Percentiles rank a stretch among this genome's conserved stretches.
Conservation (phyloP, 2,888 invertebrate species). For the Amiota minor region DNA sequence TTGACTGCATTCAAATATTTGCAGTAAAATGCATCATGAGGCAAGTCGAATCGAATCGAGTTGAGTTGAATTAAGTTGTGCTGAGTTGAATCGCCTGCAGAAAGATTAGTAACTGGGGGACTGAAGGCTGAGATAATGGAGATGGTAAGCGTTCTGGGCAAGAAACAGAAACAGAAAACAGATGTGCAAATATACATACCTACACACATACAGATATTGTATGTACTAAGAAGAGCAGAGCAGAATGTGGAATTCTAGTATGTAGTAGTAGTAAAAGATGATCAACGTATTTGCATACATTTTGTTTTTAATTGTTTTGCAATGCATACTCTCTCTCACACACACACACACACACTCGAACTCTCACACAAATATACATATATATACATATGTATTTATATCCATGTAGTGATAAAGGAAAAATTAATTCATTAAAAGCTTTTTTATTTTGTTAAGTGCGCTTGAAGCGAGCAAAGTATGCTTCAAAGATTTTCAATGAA, state of each 20-base stretch:
- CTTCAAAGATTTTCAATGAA: too few relatives aligned
- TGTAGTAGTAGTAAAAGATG: not conserved
- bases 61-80: too few relatives aligned
- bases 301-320: not conserved
- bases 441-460: conserved; percentile 10
- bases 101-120: too few relatives aligned
- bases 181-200: too few relatives aligned
- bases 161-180: too few relatives aligned
- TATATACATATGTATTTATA: not conserved
- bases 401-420: not conserved
- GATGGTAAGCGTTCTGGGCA: too few relatives aligned
- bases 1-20: conserved; percentile 21
- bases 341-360: conserved; percentile 20
- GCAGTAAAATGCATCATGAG: not conserved
- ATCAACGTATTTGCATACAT: conserved; percentile 18
- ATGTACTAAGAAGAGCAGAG: too few relatives aligned
- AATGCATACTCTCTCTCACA: conserved; percentile 41
- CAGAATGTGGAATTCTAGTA: too few relatives aligned
- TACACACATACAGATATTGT: too few relatives aligned
- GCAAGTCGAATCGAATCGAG: too few relatives aligned
- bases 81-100: too few relatives aligned
- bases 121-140: too few relatives aligned
- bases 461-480: not conserved
- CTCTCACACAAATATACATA: not conserved
- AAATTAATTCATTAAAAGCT: conserved; percentile 15